These are phyloP conservation scores for Scophthalmus maximus DNA, from an alignment of 2,113 vertebrate genomes.

Conservation along the genomic window DNA sequence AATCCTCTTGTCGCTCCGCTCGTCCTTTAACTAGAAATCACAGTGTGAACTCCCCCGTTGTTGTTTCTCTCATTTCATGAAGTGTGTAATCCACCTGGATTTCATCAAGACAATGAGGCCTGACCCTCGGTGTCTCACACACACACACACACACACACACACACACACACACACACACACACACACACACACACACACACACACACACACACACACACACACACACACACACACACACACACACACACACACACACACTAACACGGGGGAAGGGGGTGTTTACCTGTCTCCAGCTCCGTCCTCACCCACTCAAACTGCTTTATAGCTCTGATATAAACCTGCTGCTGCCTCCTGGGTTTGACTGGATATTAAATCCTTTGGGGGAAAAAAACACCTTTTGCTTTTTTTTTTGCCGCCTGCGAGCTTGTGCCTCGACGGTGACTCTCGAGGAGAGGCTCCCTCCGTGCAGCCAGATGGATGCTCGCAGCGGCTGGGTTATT, in stretches of 20 bases:
- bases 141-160: constrained; percentile 23
- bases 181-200: constrained; percentile 26
- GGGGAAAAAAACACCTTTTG: constrained; percentile 24
- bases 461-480: constrained; percentile 60
- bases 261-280: constrained; percentile 43
- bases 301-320: constrained; percentile 33
- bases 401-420: constrained; percentile 45
- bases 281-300: constrained; percentile 62
- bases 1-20: neutral
- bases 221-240: constrained; percentile 29
- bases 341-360: constrained; percentile 46
- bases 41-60: neutral
- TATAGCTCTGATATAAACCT: constrained; percentile 30
- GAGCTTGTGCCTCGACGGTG: constrained; percentile 40
- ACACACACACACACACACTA: constrained; percentile 32
- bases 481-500: constrained; percentile 61
- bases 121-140: constrained; percentile 15
- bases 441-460: constrained; percentile 52
- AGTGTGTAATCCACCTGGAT: constrained; percentile 27
- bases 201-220: constrained; percentile 31
- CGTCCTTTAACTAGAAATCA: neutral
- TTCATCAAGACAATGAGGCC: neutral
- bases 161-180: constrained; percentile 30
- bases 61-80: constrained; percentile 3
- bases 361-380: constrained; percentile 57